These are phyloP conservation scores for Rhynchotus rufescens DNA, from an alignment of 2,797 vertebrate species.

Conservation along the genomic window DNA sequence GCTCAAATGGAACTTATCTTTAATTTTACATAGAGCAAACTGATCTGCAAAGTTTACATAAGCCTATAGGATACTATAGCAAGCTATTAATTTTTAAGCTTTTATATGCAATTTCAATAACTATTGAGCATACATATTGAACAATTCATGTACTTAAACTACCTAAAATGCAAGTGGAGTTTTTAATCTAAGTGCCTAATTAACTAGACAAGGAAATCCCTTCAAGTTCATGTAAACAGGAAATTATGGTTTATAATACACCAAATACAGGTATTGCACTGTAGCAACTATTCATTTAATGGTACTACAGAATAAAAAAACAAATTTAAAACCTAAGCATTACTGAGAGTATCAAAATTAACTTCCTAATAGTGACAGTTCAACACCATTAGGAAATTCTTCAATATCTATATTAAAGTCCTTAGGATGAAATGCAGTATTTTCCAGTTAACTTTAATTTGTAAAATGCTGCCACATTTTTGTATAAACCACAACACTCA, in stretches of 20 bases:
- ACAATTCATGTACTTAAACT: neutral
- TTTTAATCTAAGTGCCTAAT: neutral
- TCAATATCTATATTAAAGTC: accelerated
- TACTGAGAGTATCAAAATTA: neutral
- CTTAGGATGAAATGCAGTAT: neutral
- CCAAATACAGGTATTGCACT: neutral
- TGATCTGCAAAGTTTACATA: neutral
- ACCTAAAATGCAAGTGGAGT: neutral
- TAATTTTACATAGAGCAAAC: conserved; percentile 10
- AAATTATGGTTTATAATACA: neutral
- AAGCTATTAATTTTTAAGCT: neutral
- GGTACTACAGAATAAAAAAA: neutral
- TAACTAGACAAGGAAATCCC: neutral
- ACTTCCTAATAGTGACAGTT: neutral
- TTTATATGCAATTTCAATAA: neutral
- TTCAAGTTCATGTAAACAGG: neutral
- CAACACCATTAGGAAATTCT: neutral
- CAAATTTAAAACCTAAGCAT: neutral
- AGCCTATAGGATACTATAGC: neutral
- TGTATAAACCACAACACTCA: conserved; percentile 79
- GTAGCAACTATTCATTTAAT: neutral
- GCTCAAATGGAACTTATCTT: conserved; percentile 54
- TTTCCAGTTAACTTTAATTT: conserved; percentile 5
- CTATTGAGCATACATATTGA: neutral
- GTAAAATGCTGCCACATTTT: neutral